Evolutionary conservation across 2,113 vertebrate species (phyloP), one percentile per base, ranked within the genome.

Genomic region (Cryptoleucopteryx plumbea): DNA sequence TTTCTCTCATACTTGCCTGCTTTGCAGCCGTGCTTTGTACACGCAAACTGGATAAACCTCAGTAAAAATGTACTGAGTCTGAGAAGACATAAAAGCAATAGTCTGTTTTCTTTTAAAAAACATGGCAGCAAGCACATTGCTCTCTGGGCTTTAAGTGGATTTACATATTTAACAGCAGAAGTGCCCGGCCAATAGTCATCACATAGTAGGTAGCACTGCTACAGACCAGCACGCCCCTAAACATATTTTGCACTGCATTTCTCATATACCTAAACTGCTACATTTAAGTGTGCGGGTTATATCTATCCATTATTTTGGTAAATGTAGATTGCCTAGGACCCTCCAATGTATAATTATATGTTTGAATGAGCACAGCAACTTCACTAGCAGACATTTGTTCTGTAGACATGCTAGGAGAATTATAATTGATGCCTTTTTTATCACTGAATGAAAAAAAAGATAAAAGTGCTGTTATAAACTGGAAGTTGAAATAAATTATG

Each of bases 361-460:
- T 97, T 93, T 86, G 94, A 94, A 87, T 83, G 90, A 96, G 96
- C 90, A 78, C 75, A 80, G 68, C 80, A 91, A 96, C 93, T 98
- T 97, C 88, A 86, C 87, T 83, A 93, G 63, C 42, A 88, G 92
- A 61, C 79, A 93, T 95, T 94, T 96, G 31, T 94, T 96, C 88
- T 90, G 27, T 40, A 96, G 95, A 93, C 55, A 31, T 91, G 58
- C 85, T 86, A 70, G 78, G 45, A 91, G 87, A 79, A 94, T 96
- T 97, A 91, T 95, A 98, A 96, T 88, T 94, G 58, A 96, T 95
- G 87, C 88, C 45, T 88, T 97, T 97, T 95, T 81, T 67, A 88
- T 86, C 90, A 92, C 66, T 61, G 86, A 96, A 88, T 95, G 72
- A 88, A 93, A 92, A 92, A 93, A 96, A 95, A 91, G 86, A 97